A percentile compares a stretch with the other conserved stretches of the same genome.
Conservation (phyloP, 2,888 invertebrate species). For the Tanypteryx hageni region DNA sequence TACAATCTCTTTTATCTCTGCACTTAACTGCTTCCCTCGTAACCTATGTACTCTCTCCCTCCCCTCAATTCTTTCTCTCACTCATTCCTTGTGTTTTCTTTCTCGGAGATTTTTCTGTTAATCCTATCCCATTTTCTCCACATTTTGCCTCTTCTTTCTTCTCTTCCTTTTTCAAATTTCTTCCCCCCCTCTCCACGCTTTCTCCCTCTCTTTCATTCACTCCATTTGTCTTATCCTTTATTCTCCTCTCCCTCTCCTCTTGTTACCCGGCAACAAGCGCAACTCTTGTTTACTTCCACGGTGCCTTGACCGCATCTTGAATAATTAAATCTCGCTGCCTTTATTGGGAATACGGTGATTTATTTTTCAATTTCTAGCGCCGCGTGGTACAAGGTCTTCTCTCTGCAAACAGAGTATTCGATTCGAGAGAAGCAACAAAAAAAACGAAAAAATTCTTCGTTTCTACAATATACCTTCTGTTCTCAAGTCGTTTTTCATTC, state of each 20-base stretch:
- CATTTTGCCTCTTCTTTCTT: background rate
- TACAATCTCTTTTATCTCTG: too few relatives aligned
- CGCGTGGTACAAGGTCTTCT: background rate
- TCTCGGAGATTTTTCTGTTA: too few relatives aligned
- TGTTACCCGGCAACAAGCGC: background rate
- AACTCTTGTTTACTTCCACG: slow-evolving; percentile 43
- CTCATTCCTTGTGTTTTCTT: too few relatives aligned
- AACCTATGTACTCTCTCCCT: background rate
- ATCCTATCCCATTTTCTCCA: background rate
- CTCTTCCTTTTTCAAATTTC: background rate
- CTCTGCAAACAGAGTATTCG: background rate
- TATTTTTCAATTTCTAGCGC: slow-evolving; percentile 43
- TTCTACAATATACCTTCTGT: background rate
- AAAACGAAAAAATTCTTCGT: background rate
- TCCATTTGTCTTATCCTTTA: background rate
- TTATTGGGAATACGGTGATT: slow-evolving; percentile 60
- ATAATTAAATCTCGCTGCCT: slow-evolving; percentile 50
- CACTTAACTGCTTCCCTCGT: too few relatives aligned
- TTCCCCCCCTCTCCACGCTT: background rate
- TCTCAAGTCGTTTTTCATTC: background rate
- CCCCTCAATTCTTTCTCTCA: background rate
- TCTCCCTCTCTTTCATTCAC: background rate
- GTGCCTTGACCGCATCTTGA: slow-evolving; percentile 46
- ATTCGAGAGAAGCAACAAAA: background rate
- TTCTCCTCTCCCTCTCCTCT: background rate